Evolutionary conservation across 2,888 invertebrate genomes (phyloP), one percentile per base, ranked within the genome.

Genomic region (Sinopyrophorus schimmeli): DNA sequence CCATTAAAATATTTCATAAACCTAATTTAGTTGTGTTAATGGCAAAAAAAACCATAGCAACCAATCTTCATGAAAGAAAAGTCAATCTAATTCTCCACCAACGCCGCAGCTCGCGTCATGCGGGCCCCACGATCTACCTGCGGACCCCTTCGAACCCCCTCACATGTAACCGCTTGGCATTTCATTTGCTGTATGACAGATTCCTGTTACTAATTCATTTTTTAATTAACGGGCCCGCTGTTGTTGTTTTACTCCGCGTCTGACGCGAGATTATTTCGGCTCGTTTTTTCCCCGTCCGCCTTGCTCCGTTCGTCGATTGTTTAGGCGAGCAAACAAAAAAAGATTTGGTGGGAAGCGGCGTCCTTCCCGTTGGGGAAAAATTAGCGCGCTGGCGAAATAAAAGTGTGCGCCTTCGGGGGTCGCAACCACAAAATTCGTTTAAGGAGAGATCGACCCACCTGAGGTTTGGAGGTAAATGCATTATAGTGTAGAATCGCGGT

Each of bases 191-290:
- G 65, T 70, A 70, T 71, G 71, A 71, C 71, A 71, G 71, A 70
- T 71, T 69, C 69, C 69, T 70, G 65, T 69, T 69, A 71, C 71
- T 71, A 71, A 71, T 71, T 71, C 71, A 71, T 70, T 71, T 71
- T 71, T 71, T 71, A 71, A 71, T 71, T 71, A 71, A 71, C 69
- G 64, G 64, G 62, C 66, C 67, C 64, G 60, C 60, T 57, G 61
- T 60, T 62, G 61, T 58, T 62, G 62, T 62, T 62, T n/a, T n/a
- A n/a, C n/a, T n/a, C n/a, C n/a, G n/a, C n/a, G n/a, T n/a, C n/a
- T n/a, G n/a, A n/a, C n/a, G n/a, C n/a, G n/a, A n/a, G n/a, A n/a
- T n/a, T n/a, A n/a, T n/a, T n/a, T n/a, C n/a, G n/a, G n/a, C n/a
- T n/a, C n/a, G n/a, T n/a, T n/a, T n/a, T n/a, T n/a, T n/a, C n/a